Base-by-base conservation (phyloP, 2,888 invertebrate genomes). In the Pandemis cinnamomeana region DNA sequence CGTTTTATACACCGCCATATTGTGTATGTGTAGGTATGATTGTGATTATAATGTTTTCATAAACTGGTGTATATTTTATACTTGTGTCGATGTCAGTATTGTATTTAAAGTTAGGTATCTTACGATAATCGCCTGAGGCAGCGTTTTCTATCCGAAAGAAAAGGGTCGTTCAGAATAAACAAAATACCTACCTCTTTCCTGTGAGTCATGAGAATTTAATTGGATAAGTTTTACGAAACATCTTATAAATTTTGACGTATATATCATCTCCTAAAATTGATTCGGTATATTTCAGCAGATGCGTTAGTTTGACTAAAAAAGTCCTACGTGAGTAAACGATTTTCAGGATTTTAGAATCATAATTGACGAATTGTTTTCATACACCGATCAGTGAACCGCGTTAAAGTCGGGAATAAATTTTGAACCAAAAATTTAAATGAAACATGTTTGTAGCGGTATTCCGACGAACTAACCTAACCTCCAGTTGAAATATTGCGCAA, bases 31-130 rank as follows among this genome's bases (percentile, higher is more conserved):
- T 75, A 76, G 67, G 85, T 86, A 86, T 83, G 87, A 86, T 87
- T 88, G 89, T 90, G 90, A 88, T 90, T 86, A 77, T 81, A 82
- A 82, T 80, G 79, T 77, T 79, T 80, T 75, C 71, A 80, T 83
- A 83, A 82, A 80, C 83, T 81, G 87, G 85, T 92, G 90, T 90
- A 91, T 84, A 87, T 88, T 88, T 87, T 86, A 84, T 84, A 80
- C 85, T 82, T 80, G 82, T 83, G 82, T 84, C 83, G 83, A 83
- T 86, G 84, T 87, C 91, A 91, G 91, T 91, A 92, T 91, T 91
- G 86, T 88, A 84, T 82, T 84, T 89, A 87, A 87, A 88, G 88
- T 88, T 90, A 88, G 78, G 76, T 71, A 70, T 71, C 67, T 55
- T 71, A 74, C 46, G 67, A 66, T 71, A 67, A 71, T 75, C 68